These are phyloP conservation scores for Taeniopygia guttata DNA, from an alignment of 2,797 vertebrate genomes.

Conservation along the genomic window DNA sequence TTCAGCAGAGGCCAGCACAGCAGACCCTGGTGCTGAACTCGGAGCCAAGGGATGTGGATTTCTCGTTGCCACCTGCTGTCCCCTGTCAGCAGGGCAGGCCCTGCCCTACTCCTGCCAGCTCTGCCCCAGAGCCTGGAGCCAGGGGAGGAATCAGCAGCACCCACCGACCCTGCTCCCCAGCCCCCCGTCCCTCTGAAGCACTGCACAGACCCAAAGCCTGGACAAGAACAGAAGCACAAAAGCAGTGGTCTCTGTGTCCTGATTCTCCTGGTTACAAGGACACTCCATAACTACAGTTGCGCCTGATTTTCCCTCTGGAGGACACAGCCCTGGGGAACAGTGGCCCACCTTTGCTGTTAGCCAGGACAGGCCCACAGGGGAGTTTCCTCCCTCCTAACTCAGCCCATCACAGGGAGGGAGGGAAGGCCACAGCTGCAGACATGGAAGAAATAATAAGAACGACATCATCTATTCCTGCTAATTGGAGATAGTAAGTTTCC, in stretches of 20 bases:
- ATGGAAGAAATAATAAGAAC: background rate
- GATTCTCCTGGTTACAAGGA: background rate
- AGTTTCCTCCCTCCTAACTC: background rate
- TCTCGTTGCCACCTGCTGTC: slow-evolving; percentile 39
- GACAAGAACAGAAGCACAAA: background rate
- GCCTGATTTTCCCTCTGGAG: background rate
- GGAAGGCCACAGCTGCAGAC: background rate
- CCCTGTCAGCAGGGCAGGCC: background rate
- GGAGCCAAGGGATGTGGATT: background rate
- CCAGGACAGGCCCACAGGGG: background rate
- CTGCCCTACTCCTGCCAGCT: background rate
- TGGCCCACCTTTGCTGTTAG: background rate
- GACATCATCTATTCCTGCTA: background rate
- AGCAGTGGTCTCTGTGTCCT: background rate
- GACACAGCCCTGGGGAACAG: background rate
- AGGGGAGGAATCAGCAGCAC: background rate
- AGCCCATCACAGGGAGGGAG: background rate
- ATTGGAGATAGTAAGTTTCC: background rate
- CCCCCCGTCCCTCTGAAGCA: background rate
- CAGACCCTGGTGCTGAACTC: rapidly evolving
- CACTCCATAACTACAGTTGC: background rate
- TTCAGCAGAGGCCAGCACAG: background rate
- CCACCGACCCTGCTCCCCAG: background rate
- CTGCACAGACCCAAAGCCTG: background rate
- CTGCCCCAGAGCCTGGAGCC: background rate